Evolutionary conservation across 2,888 invertebrate species (phyloP).

Genomic region (Aricia artaxerxes): DNA sequence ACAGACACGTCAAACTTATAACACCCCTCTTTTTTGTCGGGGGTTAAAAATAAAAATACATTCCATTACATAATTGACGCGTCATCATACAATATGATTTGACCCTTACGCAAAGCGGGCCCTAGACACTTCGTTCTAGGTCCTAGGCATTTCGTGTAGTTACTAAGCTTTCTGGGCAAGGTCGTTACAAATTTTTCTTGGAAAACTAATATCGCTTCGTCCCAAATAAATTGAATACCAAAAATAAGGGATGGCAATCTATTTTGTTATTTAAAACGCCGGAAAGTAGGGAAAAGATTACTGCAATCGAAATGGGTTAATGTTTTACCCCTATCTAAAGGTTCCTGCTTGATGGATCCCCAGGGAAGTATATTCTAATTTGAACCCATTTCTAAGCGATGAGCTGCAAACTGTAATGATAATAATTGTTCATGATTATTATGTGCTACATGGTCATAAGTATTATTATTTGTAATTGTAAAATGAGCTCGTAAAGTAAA

Average conservation of each 20-base stretch:
- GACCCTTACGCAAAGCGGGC: too few relatives aligned
- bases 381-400: neutral
- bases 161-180: neutral
- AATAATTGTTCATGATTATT: neutral
- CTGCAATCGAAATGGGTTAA: neutral
- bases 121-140: too few relatives aligned
- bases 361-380: slow-evolving; percentile 16
- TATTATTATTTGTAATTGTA: too few relatives aligned
- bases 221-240: neutral
- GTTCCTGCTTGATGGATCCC: neutral
- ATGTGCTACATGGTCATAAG: neutral
- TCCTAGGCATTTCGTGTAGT: neutral
- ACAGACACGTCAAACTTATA: too few relatives aligned
- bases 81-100: too few relatives aligned
- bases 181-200: neutral
- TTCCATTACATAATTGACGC: too few relatives aligned
- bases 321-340: neutral
- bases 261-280: neutral
- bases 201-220: neutral
- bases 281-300: neutral
- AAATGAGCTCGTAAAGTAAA: too few relatives aligned
- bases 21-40: too few relatives aligned
- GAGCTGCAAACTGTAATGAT: neutral
- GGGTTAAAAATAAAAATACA: too few relatives aligned
- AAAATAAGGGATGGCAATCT: neutral